Evolutionary conservation across 2,888 invertebrate species (phyloP).

Genomic region (Globia sparganii): DNA sequence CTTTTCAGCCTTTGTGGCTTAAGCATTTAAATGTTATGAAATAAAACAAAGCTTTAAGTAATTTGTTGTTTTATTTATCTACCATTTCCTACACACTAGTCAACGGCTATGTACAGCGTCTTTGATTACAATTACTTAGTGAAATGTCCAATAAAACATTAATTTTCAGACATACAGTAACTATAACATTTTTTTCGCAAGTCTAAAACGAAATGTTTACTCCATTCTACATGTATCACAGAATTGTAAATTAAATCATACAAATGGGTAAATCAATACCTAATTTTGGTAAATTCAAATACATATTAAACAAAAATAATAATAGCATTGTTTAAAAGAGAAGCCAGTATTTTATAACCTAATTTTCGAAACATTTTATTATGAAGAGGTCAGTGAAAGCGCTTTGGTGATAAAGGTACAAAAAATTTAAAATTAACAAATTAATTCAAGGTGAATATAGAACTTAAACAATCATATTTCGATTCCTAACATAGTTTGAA

Average conservation of each 20-base stretch:
- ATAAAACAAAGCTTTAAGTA: constrained; percentile 65
- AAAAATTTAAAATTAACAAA: background rate
- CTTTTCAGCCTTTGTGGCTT: too few relatives aligned
- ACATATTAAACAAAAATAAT: constrained; percentile 39
- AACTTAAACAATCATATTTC: background rate
- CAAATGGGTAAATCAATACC: constrained; percentile 49
- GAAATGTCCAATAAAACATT: constrained; percentile 61
- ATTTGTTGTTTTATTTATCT: constrained; percentile 77
- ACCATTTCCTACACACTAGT: constrained; percentile 88
- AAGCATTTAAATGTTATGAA: constrained; percentile 28
- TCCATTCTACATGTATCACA: constrained; percentile 69
- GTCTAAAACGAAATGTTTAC: constrained; percentile 52
- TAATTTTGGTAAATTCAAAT: constrained; percentile 56
- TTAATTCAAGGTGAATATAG: background rate
- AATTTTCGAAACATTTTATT: constrained; percentile 39
- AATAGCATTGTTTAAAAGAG: constrained; percentile 32
- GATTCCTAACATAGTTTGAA: background rate
- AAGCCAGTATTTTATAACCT: constrained; percentile 56
- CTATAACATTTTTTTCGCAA: constrained; percentile 36
- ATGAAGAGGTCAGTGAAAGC: constrained; percentile 14
- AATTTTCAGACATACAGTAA: constrained; percentile 55
- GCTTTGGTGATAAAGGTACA: constrained; percentile 45
- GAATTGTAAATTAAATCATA: constrained; percentile 60
- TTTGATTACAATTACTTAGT: constrained; percentile 66
- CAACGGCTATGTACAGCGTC: constrained; percentile 88